Conservation (phyloP, 2,888 invertebrate genomes). For the Heteromurus nitidus region DNA sequence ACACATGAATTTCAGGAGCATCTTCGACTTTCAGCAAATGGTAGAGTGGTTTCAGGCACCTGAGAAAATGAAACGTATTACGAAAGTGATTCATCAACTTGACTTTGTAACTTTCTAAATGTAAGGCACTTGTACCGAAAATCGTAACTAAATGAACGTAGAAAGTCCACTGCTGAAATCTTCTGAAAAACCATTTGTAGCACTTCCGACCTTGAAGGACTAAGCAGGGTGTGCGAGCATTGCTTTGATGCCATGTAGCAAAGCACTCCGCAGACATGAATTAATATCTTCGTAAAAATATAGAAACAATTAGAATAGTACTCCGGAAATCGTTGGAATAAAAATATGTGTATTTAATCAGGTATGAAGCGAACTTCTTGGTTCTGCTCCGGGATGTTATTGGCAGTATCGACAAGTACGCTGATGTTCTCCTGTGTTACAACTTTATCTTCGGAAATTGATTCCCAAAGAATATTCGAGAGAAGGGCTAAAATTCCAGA, state of each 20-base stretch:
- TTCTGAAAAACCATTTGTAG: not conserved
- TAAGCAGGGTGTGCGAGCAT: not conserved
- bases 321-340: not conserved
- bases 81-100: not conserved
- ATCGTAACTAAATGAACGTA: not conserved
- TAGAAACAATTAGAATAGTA: not conserved
- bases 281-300: not conserved
- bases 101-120: not conserved
- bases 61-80: not conserved
- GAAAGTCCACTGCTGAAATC: not conserved
- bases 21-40: not conserved
- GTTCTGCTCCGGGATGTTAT: not conserved
- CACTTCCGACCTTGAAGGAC: not conserved
- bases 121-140: constrained; percentile 3
- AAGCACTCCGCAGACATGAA: constrained; percentile 28
- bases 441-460: not conserved
- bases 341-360: not conserved
- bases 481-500: not conserved
- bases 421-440: not conserved
- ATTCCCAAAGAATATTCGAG: not conserved
- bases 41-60: constrained; percentile 3
- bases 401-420: not conserved
- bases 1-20: constrained; percentile 28
- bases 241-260: constrained; percentile 6
- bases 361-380: not conserved